Evolutionary conservation across 2,797 vertebrate species (phyloP).

Genomic region (Halcyon badia): DNA sequence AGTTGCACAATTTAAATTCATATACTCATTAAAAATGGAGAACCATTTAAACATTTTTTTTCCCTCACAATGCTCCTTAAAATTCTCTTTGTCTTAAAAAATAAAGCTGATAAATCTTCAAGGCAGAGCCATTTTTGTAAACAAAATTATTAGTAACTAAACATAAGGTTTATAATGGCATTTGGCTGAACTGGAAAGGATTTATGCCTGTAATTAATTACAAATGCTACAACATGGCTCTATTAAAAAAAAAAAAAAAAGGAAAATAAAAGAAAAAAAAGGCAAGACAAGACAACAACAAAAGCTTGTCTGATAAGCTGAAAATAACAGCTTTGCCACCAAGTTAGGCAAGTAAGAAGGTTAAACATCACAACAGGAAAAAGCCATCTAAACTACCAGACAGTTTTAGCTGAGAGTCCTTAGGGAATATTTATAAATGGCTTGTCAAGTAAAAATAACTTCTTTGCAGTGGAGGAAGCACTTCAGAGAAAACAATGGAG

Average conservation of each 20-base stretch:
- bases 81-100: background rate
- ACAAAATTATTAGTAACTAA: background rate
- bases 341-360: background rate
- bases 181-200: background rate
- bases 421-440: background rate
- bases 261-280: background rate
- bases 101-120: background rate
- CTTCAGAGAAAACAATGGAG: background rate
- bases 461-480: background rate
- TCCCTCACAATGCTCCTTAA: background rate
- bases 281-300: background rate
- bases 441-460: constrained; percentile 4
- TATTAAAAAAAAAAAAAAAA: background rate
- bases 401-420: background rate
- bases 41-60: background rate
- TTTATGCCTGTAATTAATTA: background rate
- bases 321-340: constrained; percentile 8
- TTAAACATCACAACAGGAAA: constrained; percentile 25
- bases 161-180: background rate
- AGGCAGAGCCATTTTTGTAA: background rate
- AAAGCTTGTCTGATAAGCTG: background rate
- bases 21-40: background rate
- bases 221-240: background rate
- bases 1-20: background rate
- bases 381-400: background rate